These are phyloP conservation scores for Sitodiplosis mosellana DNA, from an alignment of 1,140 invertebrate genomes.

Conservation along the genomic window DNA sequence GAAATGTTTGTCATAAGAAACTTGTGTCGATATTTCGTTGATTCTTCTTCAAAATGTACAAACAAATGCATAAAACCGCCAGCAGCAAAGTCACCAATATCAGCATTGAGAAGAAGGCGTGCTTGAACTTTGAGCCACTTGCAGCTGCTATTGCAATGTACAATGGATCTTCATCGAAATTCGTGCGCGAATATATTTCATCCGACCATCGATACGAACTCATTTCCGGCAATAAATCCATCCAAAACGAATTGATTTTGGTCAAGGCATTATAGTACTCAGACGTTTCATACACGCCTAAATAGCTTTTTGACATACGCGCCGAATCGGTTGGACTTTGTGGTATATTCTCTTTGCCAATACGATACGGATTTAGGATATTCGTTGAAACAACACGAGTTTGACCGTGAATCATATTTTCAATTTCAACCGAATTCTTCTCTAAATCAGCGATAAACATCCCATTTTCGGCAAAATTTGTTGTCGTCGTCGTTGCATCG, in stretches of 20 bases:
- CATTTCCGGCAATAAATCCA: constrained; percentile 12
- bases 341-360: constrained; percentile 6
- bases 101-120: constrained; percentile 21
- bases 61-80: constrained; percentile 16
- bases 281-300: constrained; percentile 11
- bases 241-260: constrained; percentile 19
- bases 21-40: constrained; percentile 6
- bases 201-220: too few species aligned
- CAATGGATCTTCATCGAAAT: too few species aligned
- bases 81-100: constrained; percentile 17
- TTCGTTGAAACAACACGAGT: constrained; percentile 7
- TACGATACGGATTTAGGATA: constrained; percentile 9
- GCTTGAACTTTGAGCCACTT: constrained; percentile 18
- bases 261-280: constrained; percentile 16
- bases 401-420: constrained; percentile 4
- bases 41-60: constrained; percentile 17
- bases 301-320: not conserved
- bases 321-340: constrained; percentile 1
- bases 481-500: not conserved
- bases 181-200: too few species aligned
- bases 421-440: constrained; percentile 5
- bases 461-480: not conserved
- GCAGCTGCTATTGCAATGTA: not conserved
- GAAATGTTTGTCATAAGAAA: constrained; percentile 24
- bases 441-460: not conserved